Evolutionary conservation across 2,797 vertebrate species (phyloP), one percentile per base, ranked within the genome.

Genomic region (Synanceia verrucosa): DNA sequence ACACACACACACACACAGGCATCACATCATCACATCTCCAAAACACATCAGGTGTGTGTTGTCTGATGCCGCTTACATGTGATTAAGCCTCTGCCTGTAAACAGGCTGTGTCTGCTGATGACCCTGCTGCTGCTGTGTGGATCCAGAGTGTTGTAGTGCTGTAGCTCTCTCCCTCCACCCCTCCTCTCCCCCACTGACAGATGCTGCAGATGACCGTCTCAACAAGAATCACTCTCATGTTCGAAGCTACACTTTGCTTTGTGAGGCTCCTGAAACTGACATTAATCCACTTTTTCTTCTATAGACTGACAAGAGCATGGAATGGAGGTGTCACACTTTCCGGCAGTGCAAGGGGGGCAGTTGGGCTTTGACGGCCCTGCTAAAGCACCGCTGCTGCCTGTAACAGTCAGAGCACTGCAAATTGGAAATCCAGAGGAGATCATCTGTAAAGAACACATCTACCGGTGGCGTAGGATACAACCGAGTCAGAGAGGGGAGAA

Each of bases 401-500:
- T 83, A 89, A 86, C 90, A 91, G 89, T 88, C 88, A 85, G 74
- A 88, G 79, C 77, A 70, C 88, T 86, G 90, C 87, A 94, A 92
- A 94, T 91, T 93, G 91, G 87, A 94, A 92, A 91, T 91, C 90
- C 87, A 89, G 87, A 88, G 88, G 90, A 93, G 88, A 94, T 94
- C 88, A 92, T 91, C 89, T 94, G 92, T 90, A 91, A 93, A 93
- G 88, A 91, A 88, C 92, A 89, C 68, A 73, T 86, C 81, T 68
- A 76, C 82, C 64, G 77, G 73, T 84, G 69, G 83, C 66, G 81
- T 78, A 72, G 78, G 72, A 86, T 74, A 60, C 70, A 82, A 65
- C 55, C 39, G 43, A 73, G 67, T 69, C 69, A 65, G 67, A 78
- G 63, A 72, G 53, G 31, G 28, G 70, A 73, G 76, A 70, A 55